Base-by-base conservation (phyloP, 2,113 vertebrate species). In the Sylvilagus bachmani region DNA sequence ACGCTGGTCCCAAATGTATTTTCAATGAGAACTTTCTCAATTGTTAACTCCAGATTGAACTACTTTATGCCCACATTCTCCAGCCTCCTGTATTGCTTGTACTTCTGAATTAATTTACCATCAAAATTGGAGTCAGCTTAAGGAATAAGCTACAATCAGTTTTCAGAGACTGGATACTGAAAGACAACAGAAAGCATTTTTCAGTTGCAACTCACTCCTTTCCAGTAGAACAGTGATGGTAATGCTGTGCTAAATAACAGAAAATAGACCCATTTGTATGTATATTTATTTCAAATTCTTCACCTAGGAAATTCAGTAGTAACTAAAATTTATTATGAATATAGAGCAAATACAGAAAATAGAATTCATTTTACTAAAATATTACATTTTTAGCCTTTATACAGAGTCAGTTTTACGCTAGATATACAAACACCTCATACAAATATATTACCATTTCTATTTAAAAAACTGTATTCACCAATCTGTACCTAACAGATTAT, bases 321-420 rank as follows among this genome's bases (percentile, higher is more conserved):
- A 58, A 27, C 89, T 94, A 24, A 5, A 74, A 69, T 78, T 58
- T 27, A 84, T 7, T 90, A 1, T 17, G 31, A 74, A 84, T 92
- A 64, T 91, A 79, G 29, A 70, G 33, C 9, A 95, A 87, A 79
- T 49, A 58, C 4, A 77, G 10, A 53, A 44, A 11, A 13, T 27
- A 49, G 11, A 86, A 31, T 85, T 82, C 3, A 85, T 58, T 95
- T 95, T 73, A 27, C 1, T 79, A 1, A 67, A 86, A 89, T 44
- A 66, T 2, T 88, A 93, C 31, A 58, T 71, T 55, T 93, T 95
- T 73, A 94, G 90, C 27, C 22, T 81, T 94, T 93, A 73, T 9
- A 86, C 17, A 82, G 33, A 58, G 81, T 38, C 5, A 87, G 8
- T 75, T 53, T 6, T n/a, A 38, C 21, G 44, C 8, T 4, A 21